These are phyloP conservation scores for Onychomys leucogaster DNA, from an alignment of 2,797 vertebrate species.

Conservation along the genomic window DNA sequence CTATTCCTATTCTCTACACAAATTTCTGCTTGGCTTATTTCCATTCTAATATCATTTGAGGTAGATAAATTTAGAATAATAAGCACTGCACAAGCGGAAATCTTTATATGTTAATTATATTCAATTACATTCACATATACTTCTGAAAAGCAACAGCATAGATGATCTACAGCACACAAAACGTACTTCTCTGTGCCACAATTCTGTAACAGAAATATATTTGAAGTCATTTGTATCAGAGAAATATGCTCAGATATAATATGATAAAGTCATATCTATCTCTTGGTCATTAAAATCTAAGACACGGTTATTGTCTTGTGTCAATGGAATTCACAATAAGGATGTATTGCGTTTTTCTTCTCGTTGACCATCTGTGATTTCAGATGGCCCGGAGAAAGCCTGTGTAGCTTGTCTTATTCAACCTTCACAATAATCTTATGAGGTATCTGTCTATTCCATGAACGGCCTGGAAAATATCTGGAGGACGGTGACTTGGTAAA, in stretches of 20 bases:
- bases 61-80: constrained; percentile 25
- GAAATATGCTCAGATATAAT: not conserved
- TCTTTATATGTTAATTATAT: constrained; percentile 45
- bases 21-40: constrained; percentile 14
- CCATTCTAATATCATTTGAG: not conserved
- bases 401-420: not conserved
- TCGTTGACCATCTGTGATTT: not conserved
- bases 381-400: not conserved
- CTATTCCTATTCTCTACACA: not conserved
- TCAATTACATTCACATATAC: not conserved
- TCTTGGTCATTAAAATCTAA: not conserved
- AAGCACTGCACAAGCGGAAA: not conserved
- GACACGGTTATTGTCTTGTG: not conserved
- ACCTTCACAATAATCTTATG: not conserved
- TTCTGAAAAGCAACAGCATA: not conserved
- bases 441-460: not conserved
- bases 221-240: not conserved
- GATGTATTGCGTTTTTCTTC: not conserved
- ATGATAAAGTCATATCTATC: not conserved
- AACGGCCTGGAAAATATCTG: not conserved
- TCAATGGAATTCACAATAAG: not conserved
- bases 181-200: not conserved
- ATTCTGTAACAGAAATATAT: not conserved
- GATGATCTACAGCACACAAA: not conserved
- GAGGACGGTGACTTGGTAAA: not conserved